Evolutionary conservation across 2,113 vertebrate species (phyloP).

Genomic region (Hymenochirus boettgeri): DNA sequence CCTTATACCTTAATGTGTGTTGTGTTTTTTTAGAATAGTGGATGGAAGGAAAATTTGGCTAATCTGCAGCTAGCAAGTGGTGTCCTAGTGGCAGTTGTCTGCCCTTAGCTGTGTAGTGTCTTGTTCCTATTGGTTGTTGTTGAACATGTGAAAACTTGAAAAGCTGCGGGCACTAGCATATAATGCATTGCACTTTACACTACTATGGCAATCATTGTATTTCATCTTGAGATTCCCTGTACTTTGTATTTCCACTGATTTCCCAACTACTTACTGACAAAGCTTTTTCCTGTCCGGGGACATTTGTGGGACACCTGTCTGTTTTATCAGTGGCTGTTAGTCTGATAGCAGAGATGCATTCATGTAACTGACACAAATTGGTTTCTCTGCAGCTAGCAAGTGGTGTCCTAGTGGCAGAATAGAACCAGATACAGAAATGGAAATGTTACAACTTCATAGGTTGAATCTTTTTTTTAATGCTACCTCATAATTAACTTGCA

Average conservation of each 20-base stretch:
- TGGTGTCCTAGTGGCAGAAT: background rate
- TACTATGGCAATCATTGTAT: background rate
- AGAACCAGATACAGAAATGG: background rate
- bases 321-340: too few species aligned
- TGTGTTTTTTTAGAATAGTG: constrained; percentile 84
- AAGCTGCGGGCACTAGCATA: background rate
- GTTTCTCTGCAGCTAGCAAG: too few species aligned
- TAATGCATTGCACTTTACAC: background rate
- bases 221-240: too few species aligned
- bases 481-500: constrained; percentile 25
- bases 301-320: too few species aligned
- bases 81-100: background rate
- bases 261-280: too few species aligned
- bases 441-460: constrained; percentile 27
- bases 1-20: constrained; percentile 65
- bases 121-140: too few species aligned
- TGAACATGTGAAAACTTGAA: constrained; percentile 2
- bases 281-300: too few species aligned
- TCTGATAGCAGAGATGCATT: too few species aligned
- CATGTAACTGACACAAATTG: too few species aligned
- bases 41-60: constrained; percentile 79
- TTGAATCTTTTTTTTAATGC: constrained; percentile 40
- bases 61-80: background rate
- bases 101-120: constrained; percentile 5
- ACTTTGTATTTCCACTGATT: constrained; percentile 25